Percentiles rank a stretch among this genome's conserved stretches.
Evolutionary conservation across 2,888 invertebrate species (phyloP).

Genomic region (Sesamia inferens): DNA sequence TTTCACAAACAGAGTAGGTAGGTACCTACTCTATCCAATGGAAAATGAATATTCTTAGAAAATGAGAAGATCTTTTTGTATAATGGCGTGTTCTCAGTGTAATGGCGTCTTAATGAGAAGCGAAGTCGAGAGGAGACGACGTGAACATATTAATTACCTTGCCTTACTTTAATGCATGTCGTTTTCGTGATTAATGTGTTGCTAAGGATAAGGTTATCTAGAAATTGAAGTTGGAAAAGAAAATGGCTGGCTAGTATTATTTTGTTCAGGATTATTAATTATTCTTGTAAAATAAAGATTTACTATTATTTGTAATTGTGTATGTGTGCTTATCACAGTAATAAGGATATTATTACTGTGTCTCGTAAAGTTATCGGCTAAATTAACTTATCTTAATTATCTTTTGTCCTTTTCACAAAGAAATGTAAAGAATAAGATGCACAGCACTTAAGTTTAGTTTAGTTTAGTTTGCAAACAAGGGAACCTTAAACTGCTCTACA

Average conservation of each 20-base stretch:
- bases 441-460: too few species aligned
- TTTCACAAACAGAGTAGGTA: slow-evolving; percentile 29
- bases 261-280: background rate
- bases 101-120: slow-evolving; percentile 83
- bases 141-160: slow-evolving; percentile 85
- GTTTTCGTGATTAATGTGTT: slow-evolving; percentile 77
- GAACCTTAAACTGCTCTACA: too few species aligned
- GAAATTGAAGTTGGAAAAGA: background rate
- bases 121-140: slow-evolving; percentile 77
- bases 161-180: slow-evolving; percentile 77
- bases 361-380: too few species aligned
- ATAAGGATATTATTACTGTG: too few species aligned
- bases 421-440: too few species aligned
- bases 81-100: slow-evolving; percentile 70
- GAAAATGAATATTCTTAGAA: slow-evolving; percentile 51
- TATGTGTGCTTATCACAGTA: too few species aligned
- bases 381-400: too few species aligned
- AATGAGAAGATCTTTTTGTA: slow-evolving; percentile 51
- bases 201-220: background rate
- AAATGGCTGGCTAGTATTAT: background rate
- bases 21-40: slow-evolving; percentile 23
- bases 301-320: too few species aligned
- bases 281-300: too few species aligned
- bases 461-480: too few species aligned
- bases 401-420: too few species aligned